Percentiles rank a stretch among this genome's conserved stretches.
These are phyloP conservation scores for Arremon brunneinucha DNA, from an alignment of 2,797 vertebrate genomes.

Conservation along the genomic window DNA sequence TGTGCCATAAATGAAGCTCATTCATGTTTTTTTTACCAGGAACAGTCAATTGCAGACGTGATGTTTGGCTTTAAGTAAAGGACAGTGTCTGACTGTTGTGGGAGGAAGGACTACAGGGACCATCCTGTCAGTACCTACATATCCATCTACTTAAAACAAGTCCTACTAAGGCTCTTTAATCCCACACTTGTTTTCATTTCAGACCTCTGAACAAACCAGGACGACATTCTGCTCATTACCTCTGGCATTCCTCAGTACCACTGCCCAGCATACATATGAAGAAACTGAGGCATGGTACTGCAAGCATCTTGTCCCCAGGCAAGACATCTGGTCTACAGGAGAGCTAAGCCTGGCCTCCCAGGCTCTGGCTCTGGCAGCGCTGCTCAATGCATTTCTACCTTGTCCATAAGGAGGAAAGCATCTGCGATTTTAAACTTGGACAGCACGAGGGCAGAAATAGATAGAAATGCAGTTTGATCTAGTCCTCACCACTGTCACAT, in stretches of 20 bases:
- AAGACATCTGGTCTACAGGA: background rate
- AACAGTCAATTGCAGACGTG: conserved; percentile 24
- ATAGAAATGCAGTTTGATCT: conserved; percentile 42
- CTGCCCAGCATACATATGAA: background rate
- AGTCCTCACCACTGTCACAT: background rate
- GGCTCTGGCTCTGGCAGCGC: background rate
- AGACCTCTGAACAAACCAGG: background rate
- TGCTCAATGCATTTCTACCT: background rate
- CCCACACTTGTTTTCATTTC: background rate
- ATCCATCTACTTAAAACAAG: background rate
- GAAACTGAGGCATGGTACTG: background rate
- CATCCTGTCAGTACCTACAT: background rate
- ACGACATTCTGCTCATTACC: background rate
- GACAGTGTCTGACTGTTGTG: conserved; percentile 10
- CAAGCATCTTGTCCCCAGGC: background rate
- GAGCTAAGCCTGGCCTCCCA: background rate
- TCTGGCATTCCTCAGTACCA: background rate
- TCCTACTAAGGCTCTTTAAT: background rate
- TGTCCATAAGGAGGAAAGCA: background rate
- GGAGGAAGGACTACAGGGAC: conserved; percentile 1
- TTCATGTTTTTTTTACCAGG: conserved; percentile 43
- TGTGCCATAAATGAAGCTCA: conserved; percentile 56
- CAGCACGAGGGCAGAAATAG: conserved; percentile 10
- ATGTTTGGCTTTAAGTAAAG: conserved; percentile 36
- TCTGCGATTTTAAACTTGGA: background rate